Percentiles rank a stretch among this genome's conserved stretches.
These are phyloP conservation scores for Bombus difficillimus DNA, from an alignment of 1,140 invertebrate species.

Conservation along the genomic window DNA sequence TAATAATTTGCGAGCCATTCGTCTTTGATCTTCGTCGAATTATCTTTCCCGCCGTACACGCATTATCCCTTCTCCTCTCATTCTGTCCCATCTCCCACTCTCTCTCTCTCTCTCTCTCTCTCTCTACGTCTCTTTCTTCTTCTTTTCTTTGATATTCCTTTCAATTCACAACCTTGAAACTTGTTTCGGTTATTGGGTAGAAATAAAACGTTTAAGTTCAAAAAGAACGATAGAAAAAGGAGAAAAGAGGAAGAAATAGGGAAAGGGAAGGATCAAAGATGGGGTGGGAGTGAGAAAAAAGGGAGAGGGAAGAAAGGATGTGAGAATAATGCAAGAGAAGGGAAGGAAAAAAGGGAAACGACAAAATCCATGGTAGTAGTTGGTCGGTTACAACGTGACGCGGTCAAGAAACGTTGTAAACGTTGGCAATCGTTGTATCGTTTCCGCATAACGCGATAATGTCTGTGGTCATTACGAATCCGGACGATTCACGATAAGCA, in stretches of 20 bases:
- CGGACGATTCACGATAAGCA: neutral
- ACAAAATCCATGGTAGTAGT: neutral
- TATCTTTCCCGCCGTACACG: too few relatives aligned
- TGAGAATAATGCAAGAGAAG: neutral
- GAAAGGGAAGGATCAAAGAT: too few relatives aligned
- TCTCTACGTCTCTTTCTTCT: too few relatives aligned
- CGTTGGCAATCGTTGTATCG: neutral
- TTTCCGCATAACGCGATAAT: slow-evolving; percentile 35
- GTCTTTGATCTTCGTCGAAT: neutral
- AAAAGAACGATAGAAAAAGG: neutral
- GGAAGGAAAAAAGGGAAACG: neutral
- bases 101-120: too few relatives aligned
- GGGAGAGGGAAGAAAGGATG: too few relatives aligned
- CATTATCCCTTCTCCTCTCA: too few relatives aligned
- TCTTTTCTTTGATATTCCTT: too few relatives aligned
- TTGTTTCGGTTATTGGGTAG: too few relatives aligned
- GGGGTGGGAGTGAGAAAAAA: neutral
- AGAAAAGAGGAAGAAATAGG: neutral
- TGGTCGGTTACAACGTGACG: neutral
- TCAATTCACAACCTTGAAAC: too few relatives aligned
- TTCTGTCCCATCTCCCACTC: too few relatives aligned
- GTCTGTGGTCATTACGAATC: neutral
- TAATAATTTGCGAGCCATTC: neutral
- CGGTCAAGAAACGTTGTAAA: neutral
- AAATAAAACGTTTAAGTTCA: too few relatives aligned